Conservation (phyloP, 2,113 vertebrate genomes). For the Tretioscincus oriximinensis region DNA sequence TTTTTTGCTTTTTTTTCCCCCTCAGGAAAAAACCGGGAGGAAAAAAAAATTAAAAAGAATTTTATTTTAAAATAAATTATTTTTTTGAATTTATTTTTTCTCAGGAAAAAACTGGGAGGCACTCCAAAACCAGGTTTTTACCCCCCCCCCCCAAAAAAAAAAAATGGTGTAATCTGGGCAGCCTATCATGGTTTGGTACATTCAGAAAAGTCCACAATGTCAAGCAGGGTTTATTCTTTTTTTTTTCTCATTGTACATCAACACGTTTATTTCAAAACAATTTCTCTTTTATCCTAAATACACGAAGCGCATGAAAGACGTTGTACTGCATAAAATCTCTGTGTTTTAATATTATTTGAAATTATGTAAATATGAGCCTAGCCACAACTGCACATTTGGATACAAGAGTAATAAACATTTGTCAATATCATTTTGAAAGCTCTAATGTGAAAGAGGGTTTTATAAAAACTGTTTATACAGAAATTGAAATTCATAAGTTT, state of each 20-base stretch:
- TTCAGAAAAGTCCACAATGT: background rate
- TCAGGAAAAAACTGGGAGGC: too few species aligned
- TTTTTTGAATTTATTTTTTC: too few species aligned
- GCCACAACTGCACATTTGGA: background rate
- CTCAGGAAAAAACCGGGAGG: too few species aligned
- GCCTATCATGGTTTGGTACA: too few species aligned
- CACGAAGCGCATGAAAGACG: background rate
- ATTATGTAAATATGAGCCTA: background rate
- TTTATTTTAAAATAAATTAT: too few species aligned
- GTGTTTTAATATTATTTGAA: conserved; percentile 5
- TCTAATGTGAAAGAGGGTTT: background rate
- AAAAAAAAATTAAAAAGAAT: too few species aligned
- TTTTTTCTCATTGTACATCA: background rate
- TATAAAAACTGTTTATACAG: conserved; percentile 1
- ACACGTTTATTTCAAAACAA: background rate
- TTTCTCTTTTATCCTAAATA: background rate
- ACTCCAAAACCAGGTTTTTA: too few species aligned
- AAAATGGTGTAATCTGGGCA: too few species aligned
- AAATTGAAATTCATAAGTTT: background rate
- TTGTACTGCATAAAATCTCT: background rate
- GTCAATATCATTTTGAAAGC: background rate
- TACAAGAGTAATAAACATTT: background rate
- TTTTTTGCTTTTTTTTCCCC: too few species aligned
- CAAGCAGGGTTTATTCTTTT: background rate
- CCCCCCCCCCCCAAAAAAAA: too few species aligned